These are phyloP conservation scores for Apodemia hepburni DNA, from an alignment of 2,888 invertebrate species.

Conservation along the genomic window DNA sequence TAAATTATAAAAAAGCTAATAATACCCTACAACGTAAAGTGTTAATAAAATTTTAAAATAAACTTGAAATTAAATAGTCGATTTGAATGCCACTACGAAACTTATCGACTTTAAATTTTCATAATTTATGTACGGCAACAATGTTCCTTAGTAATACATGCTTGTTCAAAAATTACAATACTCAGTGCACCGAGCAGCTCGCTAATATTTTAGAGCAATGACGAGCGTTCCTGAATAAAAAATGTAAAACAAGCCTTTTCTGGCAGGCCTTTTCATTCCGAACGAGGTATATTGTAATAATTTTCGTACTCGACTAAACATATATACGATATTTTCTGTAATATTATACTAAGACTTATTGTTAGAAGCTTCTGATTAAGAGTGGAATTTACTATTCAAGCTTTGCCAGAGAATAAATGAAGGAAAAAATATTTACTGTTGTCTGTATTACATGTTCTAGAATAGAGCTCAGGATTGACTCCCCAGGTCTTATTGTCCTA, in stretches of 20 bases:
- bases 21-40: too few species aligned
- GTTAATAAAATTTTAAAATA: too few species aligned
- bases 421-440: neutral
- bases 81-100: neutral
- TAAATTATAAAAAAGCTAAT: too few species aligned
- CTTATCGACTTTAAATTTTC: neutral
- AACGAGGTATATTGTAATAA: slow-evolving; percentile 10
- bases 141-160: slow-evolving; percentile 7
- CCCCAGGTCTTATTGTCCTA: too few species aligned
- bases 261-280: slow-evolving; percentile 10
- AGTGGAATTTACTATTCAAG: neutral
- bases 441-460: neutral
- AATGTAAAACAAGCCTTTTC: slow-evolving; percentile 15
- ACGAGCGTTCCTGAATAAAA: slow-evolving; percentile 13
- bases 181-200: slow-evolving; percentile 9
- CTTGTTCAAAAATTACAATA: slow-evolving; percentile 10
- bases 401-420: neutral
- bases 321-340: neutral
- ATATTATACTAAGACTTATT: neutral
- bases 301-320: slow-evolving; percentile 13
- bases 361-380: neutral
- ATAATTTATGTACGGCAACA: neutral
- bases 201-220: slow-evolving; percentile 14
- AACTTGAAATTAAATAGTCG: too few species aligned
- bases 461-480: too few species aligned